Evolutionary conservation across 2,113 vertebrate species (phyloP).

Genomic region (Melanotaenia duboulayi): DNA sequence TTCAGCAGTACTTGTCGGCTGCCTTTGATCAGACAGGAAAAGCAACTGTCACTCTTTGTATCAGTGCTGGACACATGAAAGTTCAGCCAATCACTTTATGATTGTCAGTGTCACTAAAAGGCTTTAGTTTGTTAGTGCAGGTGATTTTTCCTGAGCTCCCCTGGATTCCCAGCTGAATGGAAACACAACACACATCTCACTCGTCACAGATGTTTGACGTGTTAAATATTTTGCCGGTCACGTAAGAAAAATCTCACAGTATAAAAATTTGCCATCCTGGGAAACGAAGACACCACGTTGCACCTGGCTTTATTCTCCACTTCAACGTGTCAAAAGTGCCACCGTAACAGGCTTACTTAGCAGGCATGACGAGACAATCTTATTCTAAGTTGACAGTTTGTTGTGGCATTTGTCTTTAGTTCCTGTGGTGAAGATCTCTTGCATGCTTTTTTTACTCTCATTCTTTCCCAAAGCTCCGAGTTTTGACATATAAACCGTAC

Average conservation of each 20-base stretch:
- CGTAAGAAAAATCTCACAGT: constrained; percentile 33
- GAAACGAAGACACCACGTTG: constrained; percentile 47
- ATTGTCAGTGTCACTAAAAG: constrained; percentile 34
- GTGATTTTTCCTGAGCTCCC: constrained; percentile 38
- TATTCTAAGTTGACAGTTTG: constrained; percentile 74
- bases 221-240: constrained; percentile 32
- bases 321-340: constrained; percentile 62
- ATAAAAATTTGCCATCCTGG: constrained; percentile 61
- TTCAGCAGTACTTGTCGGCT: constrained; percentile 70
- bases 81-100: constrained; percentile 64
- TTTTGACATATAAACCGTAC: constrained; percentile 66
- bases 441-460: constrained; percentile 42
- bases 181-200: constrained; percentile 7
- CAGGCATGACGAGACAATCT: constrained; percentile 64
- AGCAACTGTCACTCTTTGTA: constrained; percentile 74
- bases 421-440: constrained; percentile 65
- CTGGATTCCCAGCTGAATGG: constrained; percentile 18
- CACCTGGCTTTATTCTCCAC: constrained; percentile 44
- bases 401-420: constrained; percentile 72
- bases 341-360: constrained; percentile 71
- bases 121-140: constrained; percentile 19
- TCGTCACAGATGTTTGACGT: constrained; percentile 11
- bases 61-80: constrained; percentile 59
- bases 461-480: constrained; percentile 51
- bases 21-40: constrained; percentile 78